A percentile compares a stretch with the other conserved stretches of the same genome.
phyloP scores from a whole-genome alignment of 2,113 vertebrate species.

The Tychaedon coryphoeus region DNA sequence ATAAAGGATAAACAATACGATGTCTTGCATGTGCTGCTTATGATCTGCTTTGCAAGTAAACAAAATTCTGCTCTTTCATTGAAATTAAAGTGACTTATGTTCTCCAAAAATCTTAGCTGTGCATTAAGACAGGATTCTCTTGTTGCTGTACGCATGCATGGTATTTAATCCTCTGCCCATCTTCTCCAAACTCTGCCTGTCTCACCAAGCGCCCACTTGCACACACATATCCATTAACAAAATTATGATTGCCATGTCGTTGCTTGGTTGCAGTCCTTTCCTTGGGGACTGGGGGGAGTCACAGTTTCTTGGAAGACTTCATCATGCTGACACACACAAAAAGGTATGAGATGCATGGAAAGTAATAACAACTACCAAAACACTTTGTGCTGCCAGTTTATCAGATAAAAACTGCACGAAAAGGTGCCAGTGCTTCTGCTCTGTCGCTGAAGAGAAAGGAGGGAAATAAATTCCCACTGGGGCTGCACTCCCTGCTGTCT shows the following conservation, averaged over 20 bases:
- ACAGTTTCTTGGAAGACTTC: background rate
- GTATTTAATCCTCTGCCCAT: background rate
- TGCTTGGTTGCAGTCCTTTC: background rate
- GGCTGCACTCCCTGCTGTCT: background rate
- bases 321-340: background rate
- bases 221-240: background rate
- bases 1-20: background rate
- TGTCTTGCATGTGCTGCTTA: background rate
- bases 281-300: rapidly evolving
- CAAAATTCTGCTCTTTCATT: background rate
- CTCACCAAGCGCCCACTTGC: background rate
- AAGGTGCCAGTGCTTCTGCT: background rate
- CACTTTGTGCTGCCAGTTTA: background rate
- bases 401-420: background rate
- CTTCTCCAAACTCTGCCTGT: background rate
- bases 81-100: background rate
- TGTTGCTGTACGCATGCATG: background rate
- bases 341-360: background rate
- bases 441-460: rapidly evolving
- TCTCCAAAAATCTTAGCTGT: slow-evolving; percentile 1
- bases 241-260: background rate
- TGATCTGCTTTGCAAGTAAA: background rate
- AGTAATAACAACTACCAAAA: background rate
- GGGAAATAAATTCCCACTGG: background rate
- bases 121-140: background rate